phyloP scores from a whole-genome alignment of 2,888 invertebrate genomes.

The Proisotoma minuta region DNA sequence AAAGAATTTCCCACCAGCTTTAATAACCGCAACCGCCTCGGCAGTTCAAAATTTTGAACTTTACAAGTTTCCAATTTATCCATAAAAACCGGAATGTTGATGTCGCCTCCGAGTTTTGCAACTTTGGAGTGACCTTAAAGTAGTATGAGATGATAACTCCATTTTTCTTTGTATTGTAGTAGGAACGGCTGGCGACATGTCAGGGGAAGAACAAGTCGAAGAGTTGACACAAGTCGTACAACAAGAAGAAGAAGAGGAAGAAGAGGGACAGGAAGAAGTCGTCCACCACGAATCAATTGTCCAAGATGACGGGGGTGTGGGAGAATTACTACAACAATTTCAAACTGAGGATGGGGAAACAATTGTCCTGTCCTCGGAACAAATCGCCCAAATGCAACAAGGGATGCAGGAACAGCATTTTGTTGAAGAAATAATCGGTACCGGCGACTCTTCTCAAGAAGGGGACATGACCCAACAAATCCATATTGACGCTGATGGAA shows the following conservation, averaged over 20 bases:
- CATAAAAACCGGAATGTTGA: too few relatives aligned
- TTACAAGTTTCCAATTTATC: too few relatives aligned
- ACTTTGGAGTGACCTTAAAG: too few relatives aligned
- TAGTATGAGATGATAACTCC: too few relatives aligned
- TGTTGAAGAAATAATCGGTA: slow-evolving; percentile 36
- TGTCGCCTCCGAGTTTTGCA: too few relatives aligned
- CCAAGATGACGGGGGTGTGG: slow-evolving; percentile 22
- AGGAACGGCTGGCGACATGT: too few relatives aligned
- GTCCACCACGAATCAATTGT: slow-evolving; percentile 16
- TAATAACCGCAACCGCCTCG: too few relatives aligned
- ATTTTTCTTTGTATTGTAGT: too few relatives aligned
- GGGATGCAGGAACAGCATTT: slow-evolving; percentile 35
- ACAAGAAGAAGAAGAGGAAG: slow-evolving; percentile 20
- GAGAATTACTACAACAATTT: slow-evolving; percentile 23
- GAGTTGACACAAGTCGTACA: too few relatives aligned
- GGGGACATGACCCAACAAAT: slow-evolving; percentile 33
- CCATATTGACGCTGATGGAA: slow-evolving; percentile 37
- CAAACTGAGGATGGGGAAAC: slow-evolving; percentile 38
- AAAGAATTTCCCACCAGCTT: too few relatives aligned
- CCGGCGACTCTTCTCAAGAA: slow-evolving; percentile 27
- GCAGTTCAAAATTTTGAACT: too few relatives aligned
- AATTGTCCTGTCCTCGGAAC: slow-evolving; percentile 35
- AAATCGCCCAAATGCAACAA: slow-evolving; percentile 31
- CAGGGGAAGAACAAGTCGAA: too few relatives aligned
- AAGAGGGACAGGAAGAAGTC: slow-evolving; percentile 23